A percentile compares a stretch with the other conserved stretches of the same genome.
Conservation (phyloP, 2,113 vertebrate species). For the Neodon shergylaensis region DNA sequence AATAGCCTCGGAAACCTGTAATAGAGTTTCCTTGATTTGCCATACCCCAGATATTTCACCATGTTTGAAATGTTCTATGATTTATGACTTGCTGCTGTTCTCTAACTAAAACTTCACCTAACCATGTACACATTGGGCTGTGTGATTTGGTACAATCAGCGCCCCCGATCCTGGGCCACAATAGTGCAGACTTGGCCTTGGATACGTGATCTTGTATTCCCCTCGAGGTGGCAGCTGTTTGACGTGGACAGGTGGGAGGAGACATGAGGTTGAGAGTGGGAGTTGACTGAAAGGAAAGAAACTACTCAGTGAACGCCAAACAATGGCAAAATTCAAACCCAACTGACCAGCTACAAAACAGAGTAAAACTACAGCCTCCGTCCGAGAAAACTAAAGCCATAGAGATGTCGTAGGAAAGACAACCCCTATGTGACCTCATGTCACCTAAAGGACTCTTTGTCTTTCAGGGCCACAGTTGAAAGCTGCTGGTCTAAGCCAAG, state of each 20-base stretch:
- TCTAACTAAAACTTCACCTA: neutral
- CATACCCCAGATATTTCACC: neutral
- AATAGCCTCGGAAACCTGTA: neutral
- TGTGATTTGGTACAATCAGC: neutral
- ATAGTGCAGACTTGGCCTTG: neutral
- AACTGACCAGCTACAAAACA: neutral
- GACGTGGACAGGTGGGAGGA: neutral
- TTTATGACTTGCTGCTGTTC: neutral
- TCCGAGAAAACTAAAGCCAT: neutral
- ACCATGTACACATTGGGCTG: neutral
- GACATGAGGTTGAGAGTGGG: neutral
- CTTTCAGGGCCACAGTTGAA: neutral
- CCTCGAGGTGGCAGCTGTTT: neutral
- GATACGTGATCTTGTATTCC: neutral
- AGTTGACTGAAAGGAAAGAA: neutral
- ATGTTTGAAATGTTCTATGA: neutral
- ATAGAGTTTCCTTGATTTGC: neutral
- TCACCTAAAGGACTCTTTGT: neutral
- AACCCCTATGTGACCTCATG: neutral
- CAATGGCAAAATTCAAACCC: neutral
- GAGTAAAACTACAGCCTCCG: neutral
- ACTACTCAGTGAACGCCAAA: neutral
- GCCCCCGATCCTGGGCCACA: no score
- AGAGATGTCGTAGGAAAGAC: neutral
- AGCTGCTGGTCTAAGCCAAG: neutral